These are phyloP conservation scores for Oncorhynchus nerka DNA, from an alignment of 2,113 vertebrate genomes.

Conservation along the genomic window DNA sequence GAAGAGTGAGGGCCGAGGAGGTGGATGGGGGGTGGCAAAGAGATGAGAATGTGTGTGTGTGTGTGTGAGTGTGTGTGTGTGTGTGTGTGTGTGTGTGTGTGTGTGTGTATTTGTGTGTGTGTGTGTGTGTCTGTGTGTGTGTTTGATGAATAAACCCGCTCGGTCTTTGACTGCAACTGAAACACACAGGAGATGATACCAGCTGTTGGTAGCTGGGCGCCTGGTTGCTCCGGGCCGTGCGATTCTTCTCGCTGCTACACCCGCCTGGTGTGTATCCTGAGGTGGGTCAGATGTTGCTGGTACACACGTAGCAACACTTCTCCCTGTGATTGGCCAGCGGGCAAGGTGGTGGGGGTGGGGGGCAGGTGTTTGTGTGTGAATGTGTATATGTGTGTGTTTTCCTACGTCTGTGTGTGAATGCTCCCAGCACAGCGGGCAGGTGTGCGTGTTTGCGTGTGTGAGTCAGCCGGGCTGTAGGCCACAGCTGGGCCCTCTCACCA, in stretches of 20 bases:
- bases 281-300: constrained; percentile 3
- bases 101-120: too few relatives aligned
- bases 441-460: constrained; percentile 22
- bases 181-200: constrained; percentile 13
- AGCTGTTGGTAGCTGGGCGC: constrained; percentile 30
- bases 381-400: too few relatives aligned
- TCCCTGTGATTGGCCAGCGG: constrained; percentile 11
- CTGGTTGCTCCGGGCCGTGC: constrained; percentile 1
- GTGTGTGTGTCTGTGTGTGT: not conserved
- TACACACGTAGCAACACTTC: not conserved
- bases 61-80: too few relatives aligned
- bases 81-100: not conserved
- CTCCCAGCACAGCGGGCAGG: constrained; percentile 10
- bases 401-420: too few relatives aligned
- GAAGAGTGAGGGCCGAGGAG: not conserved
- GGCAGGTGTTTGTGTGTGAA: constrained; percentile 5
- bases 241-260: not conserved
- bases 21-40: not conserved
- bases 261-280: not conserved
- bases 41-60: not conserved
- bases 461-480: constrained; percentile 32
- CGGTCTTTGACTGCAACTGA: constrained; percentile 11
- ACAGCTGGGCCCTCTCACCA: constrained; percentile 50
- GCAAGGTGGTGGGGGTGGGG: not conserved
- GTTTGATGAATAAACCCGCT: not conserved